phyloP scores from a whole-genome alignment of 23 tunicate genomes.

The Phallusia fumigata region DNA sequence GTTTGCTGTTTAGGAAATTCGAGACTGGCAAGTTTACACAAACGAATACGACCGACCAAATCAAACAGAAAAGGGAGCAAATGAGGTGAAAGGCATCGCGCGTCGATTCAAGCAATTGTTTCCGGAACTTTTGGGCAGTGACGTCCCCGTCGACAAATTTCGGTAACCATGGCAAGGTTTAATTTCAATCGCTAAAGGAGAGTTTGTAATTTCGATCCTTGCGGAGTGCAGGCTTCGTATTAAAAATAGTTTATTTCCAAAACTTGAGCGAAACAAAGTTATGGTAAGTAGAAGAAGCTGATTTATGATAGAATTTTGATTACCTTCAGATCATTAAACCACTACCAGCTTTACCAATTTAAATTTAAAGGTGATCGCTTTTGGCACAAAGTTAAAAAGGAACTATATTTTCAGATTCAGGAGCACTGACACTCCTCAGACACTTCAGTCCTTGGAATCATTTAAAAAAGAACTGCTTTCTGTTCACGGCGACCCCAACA shows the following conservation, averaged over 20 bases:
- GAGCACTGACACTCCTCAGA: not conserved
- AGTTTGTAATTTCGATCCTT: too few relatives aligned
- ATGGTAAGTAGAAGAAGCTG: too few relatives aligned
- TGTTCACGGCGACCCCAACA: not conserved
- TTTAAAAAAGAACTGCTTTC: not conserved
- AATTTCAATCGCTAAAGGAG: too few relatives aligned
- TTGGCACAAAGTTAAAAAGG: too few relatives aligned
- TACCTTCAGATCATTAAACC: not conserved
- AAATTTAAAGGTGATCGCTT: not conserved
- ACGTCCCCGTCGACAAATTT: not conserved
- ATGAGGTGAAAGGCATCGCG: not conserved
- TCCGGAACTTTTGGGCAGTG: not conserved
- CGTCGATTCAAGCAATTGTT: not conserved
- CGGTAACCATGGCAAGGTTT: not conserved
- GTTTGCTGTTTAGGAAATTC: not conserved
- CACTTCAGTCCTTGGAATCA: not conserved
- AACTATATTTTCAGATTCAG: not conserved
- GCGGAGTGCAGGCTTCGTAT: too few relatives aligned
- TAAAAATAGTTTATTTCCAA: too few relatives aligned
- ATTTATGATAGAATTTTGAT: not conserved
- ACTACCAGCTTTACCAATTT: not conserved
- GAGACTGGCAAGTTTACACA: not conserved
- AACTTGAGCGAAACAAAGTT: too few relatives aligned
- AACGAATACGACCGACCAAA: not conserved
- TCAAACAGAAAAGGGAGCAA: not conserved